Evolutionary conservation across 2,888 invertebrate species (phyloP), one percentile per base, ranked within the genome.

Genomic region (Auanema freiburgensis): DNA sequence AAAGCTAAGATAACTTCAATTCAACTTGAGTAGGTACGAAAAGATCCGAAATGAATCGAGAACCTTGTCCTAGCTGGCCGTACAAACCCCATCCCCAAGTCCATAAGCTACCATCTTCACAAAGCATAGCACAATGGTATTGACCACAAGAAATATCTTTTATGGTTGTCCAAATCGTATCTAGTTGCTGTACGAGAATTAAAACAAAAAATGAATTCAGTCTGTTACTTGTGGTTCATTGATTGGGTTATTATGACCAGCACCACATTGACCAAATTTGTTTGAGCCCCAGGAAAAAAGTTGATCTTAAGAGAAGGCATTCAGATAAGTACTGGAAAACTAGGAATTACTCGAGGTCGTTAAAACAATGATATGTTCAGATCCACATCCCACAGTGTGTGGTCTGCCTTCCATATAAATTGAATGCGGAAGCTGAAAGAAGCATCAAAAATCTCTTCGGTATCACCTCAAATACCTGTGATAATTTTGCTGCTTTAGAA

Each of bases 181-280:
- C 69, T 8, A 80, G 50, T 59, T 65, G 61, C 76, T 80, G 62
- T 51, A 76, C 3, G 4, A 46, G 46, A 46, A 46, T 46, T 43
- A 12, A 12, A 43, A 43, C 43, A 43, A n/a, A 12, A 43, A 11
- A 43, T 11, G 11, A 12, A 43, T 43, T 43, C n/a, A n/a, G n/a
- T 12, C 12, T 43, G 25, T 6, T 12, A 24, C 5, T 63, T 67
- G 67, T 1, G 70, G 59, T 42, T 69, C 67, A 14, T 58, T 56
- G 4, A 71, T 54, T 11, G 59, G 53, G 14, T 63, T 61, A 1
- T 62, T 63, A 57, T 78, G 76, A 18, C 80, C 79, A 46, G 69
- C 63, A n/a, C 81, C 81, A 64, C 81, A 81, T 60, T 81, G 81
- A 14, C 81, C 81, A 56, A 59, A 79, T 43, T 71, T 57, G 61